These are phyloP conservation scores for Platanista minor DNA, from an alignment of 2,113 vertebrate genomes.

Conservation along the genomic window DNA sequence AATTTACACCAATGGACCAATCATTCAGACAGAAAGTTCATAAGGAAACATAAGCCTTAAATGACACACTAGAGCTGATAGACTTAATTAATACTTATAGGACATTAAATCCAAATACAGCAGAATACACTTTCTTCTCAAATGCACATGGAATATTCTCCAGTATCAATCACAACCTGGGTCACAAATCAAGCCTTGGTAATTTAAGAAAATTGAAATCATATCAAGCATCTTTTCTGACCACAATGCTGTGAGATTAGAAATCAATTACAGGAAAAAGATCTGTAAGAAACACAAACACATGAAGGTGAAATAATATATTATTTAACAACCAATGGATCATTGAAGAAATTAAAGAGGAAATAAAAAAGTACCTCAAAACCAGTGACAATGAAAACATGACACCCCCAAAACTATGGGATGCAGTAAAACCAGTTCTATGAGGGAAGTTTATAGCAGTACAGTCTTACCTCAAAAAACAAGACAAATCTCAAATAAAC, in stretches of 20 bases:
- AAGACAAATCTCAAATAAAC: too few relatives aligned
- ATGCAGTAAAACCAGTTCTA: neutral
- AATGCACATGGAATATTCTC: neutral
- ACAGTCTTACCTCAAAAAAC: neutral
- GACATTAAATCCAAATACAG: too few relatives aligned
- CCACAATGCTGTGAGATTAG: too few relatives aligned
- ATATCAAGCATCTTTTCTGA: neutral
- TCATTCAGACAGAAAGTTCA: neutral
- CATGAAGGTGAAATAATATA: too few relatives aligned
- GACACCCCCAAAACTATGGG: neutral
- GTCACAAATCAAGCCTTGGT: neutral
- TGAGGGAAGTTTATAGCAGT: neutral
- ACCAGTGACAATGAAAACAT: too few relatives aligned
- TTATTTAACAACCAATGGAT: too few relatives aligned
- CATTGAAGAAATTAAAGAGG: too few relatives aligned
- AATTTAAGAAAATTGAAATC: neutral
- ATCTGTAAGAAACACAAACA: too few relatives aligned
- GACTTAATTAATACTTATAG: neutral
- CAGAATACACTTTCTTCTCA: neutral
- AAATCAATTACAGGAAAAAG: too few relatives aligned
- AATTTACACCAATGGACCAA: neutral
- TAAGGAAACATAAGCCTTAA: neutral
- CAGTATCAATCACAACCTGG: neutral
- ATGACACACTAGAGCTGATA: neutral
- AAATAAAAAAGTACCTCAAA: too few relatives aligned